Base-by-base conservation (phyloP, 2,113 vertebrate species). In the Caranx ignobilis region DNA sequence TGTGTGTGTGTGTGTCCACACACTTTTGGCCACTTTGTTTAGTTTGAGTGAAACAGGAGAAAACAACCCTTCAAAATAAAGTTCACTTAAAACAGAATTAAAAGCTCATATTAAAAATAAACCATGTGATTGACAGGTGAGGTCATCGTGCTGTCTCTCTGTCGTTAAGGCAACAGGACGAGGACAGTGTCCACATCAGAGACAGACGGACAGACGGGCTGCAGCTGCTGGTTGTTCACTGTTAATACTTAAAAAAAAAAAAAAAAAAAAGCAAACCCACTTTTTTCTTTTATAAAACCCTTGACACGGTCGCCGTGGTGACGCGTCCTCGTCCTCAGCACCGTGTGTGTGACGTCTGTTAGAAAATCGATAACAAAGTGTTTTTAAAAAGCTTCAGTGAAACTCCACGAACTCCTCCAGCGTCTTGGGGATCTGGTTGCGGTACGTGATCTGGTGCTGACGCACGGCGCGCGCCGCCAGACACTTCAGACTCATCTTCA, bases 401-500 rank as follows among this genome's bases (percentile, higher is more conserved):
- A 98, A 97, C 91, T 98, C 96, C 39, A 99, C 98, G 88, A 99
- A 99, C 85, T 99, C 98, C 88, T 99, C 98, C 72, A 99, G 96
- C 45, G 96, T 97, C 73, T 96, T 96, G 87, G 98, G 98, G 90
- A 99, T 99, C 96, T 99, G 98, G 93, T 98, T 96, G 82, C 95
- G 96, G 92, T 99, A 99, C 77, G 93, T 95, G 93, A 99, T 98
- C 82, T 95, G 97, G 91, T 99, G 96, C 48, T 95, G 95, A 57
- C 96, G 95, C 45, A 99, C 97, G 21, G 97, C 98, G 11, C 98
- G 96, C 65, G 98, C 98, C 19, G 98, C 97, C 95, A 99, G 96
- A 95, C 98, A 99, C 96, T 99, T 99, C 69, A 99, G 95, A 91
- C 97, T 99, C 95, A 99, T 97, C 94, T 98, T 99, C 97, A 99